Evolutionary conservation across 2,797 vertebrate genomes (phyloP), one percentile per base, ranked within the genome.

Genomic region (Urophycis tenuis): DNA sequence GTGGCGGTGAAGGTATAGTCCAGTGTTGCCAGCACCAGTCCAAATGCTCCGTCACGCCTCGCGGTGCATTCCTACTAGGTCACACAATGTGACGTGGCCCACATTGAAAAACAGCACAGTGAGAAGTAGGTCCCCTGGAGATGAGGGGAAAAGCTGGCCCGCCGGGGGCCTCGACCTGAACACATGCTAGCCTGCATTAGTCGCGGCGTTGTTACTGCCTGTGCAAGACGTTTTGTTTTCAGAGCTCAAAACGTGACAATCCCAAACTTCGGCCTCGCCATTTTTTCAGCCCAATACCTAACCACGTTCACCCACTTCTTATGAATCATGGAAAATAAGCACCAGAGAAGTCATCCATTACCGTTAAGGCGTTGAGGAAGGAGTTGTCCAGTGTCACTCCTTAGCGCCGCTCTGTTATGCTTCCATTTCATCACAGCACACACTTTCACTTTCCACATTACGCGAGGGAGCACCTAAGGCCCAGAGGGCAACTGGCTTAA

Each of bases 41-140:
- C 53, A 45, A 82, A 78, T 70, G 78, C 82, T 78, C 71, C 49
- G 79, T 85, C 71, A 79, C 72, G 73, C 72, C 75, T 79, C 71
- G 33, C 25, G 76, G 75, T 81, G 36, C 35, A 77, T 75, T 78
- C 71, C 76, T 71, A 70, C 74, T 74, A 75, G 74, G 80, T 80
- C 74, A 78, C 75, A 77, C 74, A 74, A 83, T 84, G 71, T 77
- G 36, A 17, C 67, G 77, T 71, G 82, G 79, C 77, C 80, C 72
- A 73, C 30, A 78, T 79, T 69, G 22, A 36, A 29, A 69, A 8
- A 78, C n/a, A n/a, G n/a, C n/a, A 75, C 75, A 75, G 67, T 17
- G 67, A 25, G 10, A 75, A 29, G 49, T 25, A 36, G 29, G 22
- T 53, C 8, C 30, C 33, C 39, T 60, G 0, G 17, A 74, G 17